phyloP scores from a whole-genome alignment of 2,797 vertebrate species.

The Bovichtus variegatus region DNA sequence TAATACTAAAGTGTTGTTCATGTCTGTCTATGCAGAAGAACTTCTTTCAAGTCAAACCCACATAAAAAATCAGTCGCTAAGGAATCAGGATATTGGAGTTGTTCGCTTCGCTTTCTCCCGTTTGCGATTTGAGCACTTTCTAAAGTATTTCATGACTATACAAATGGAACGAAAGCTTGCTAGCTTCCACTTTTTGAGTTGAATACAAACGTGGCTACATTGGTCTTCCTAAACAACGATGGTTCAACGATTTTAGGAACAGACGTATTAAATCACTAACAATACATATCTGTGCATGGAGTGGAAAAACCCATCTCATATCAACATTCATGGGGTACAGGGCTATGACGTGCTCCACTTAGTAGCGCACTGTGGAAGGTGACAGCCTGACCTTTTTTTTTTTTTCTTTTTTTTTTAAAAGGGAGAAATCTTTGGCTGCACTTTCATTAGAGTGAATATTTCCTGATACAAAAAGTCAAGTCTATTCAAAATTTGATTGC shows the following conservation, averaged over 20 bases:
- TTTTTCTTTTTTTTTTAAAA: too few species aligned
- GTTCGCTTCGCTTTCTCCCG: too few species aligned
- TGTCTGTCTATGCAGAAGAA: slow-evolving; percentile 47
- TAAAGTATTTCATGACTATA: too few species aligned
- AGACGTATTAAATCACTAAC: too few species aligned
- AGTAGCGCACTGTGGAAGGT: not conserved
- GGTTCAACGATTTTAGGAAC: too few species aligned
- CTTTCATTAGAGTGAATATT: not conserved
- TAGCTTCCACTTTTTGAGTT: too few species aligned
- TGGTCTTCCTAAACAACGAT: not conserved
- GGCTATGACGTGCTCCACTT: not conserved
- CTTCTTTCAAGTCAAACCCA: not conserved
- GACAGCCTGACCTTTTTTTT: not conserved
- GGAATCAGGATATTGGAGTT: too few species aligned
- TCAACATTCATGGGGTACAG: not conserved
- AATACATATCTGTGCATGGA: not conserved
- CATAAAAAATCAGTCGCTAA: too few species aligned
- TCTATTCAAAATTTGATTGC: not conserved
- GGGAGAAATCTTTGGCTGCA: too few species aligned
- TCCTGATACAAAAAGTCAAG: not conserved
- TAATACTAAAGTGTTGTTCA: slow-evolving; percentile 67
- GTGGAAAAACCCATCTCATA: not conserved
- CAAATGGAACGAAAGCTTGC: too few species aligned
- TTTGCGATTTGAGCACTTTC: too few species aligned
- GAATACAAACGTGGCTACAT: not conserved